Conservation (phyloP, 2,888 invertebrate genomes). For the Chrysolina haemoptera region DNA sequence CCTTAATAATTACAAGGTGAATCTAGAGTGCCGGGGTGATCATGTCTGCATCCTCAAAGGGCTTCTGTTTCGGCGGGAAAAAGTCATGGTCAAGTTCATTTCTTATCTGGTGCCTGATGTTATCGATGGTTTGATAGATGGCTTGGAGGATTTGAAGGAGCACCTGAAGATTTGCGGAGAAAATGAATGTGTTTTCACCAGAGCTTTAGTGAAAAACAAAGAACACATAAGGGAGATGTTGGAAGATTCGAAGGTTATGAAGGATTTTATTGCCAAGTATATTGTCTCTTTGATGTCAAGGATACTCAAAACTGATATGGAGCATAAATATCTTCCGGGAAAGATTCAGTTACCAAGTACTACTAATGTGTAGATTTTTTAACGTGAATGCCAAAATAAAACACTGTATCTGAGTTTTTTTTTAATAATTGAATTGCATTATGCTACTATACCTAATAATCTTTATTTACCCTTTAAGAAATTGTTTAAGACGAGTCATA, state of each 20-base stretch:
- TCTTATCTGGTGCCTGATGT: constrained; percentile 20
- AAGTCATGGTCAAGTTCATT: constrained; percentile 6
- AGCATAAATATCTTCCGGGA: neutral
- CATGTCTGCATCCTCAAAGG: constrained; percentile 24
- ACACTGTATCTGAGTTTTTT: too few species aligned
- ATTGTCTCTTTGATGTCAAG: neutral
- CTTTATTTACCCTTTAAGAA: too few species aligned
- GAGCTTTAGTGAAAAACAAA: constrained; percentile 1
- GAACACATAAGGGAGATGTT: neutral
- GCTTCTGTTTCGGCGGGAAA: constrained; percentile 22
- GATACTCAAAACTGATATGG: neutral
- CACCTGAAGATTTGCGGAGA: constrained; percentile 19
- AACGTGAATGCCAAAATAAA: too few species aligned
- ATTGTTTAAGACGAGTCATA: too few species aligned
- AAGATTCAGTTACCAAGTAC: too few species aligned
- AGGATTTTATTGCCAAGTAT: constrained; percentile 4
- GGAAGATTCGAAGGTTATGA: neutral
- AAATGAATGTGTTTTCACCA: constrained; percentile 37
- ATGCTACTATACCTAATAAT: too few species aligned
- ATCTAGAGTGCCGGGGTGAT: constrained; percentile 23
- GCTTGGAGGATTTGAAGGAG: constrained; percentile 13
- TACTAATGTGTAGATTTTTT: too few species aligned
- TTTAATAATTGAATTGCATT: too few species aligned
- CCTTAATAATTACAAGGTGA: constrained; percentile 23
- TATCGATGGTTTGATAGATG: constrained; percentile 11